Percentiles rank a stretch among this genome's conserved stretches.
phyloP scores from a whole-genome alignment of 2,113 vertebrate species.

The Orthonyx spaldingii region DNA sequence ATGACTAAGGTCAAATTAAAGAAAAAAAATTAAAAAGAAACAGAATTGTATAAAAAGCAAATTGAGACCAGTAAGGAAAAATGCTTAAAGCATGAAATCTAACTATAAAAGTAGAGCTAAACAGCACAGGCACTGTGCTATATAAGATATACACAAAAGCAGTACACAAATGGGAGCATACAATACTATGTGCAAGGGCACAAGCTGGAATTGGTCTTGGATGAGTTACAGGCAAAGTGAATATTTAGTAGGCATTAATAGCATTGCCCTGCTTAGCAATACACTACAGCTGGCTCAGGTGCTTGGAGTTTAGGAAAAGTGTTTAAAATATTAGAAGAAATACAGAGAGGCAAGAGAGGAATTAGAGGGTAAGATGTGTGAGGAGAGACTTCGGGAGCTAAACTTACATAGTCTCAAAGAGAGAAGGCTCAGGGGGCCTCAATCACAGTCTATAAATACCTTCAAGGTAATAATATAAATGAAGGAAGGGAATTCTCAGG shows the following conservation, averaged over 20 bases:
- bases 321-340: slow-evolving; percentile 61
- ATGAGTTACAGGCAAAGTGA: slow-evolving; percentile 6
- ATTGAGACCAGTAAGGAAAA: background rate
- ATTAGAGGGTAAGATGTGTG: slow-evolving; percentile 51
- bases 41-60: background rate
- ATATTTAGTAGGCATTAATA: slow-evolving; percentile 41
- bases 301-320: slow-evolving; percentile 58
- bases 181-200: background rate
- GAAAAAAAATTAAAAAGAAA: fast-evolving
- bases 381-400: slow-evolving; percentile 52
- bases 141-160: background rate
- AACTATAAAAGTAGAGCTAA: background rate
- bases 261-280: slow-evolving; percentile 25
- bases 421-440: slow-evolving; percentile 50
- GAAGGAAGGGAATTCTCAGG: slow-evolving; percentile 61
- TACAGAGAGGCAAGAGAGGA: slow-evolving; percentile 49
- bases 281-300: slow-evolving; percentile 26
- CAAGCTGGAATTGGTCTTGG: background rate
- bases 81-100: background rate
- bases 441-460: slow-evolving; percentile 71
- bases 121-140: background rate
- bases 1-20: background rate
- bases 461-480: slow-evolving; percentile 72
- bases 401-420: slow-evolving; percentile 64
- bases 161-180: background rate